These are phyloP conservation scores for Calyptomena viridis DNA, from an alignment of 2,113 vertebrate species.

Conservation along the genomic window DNA sequence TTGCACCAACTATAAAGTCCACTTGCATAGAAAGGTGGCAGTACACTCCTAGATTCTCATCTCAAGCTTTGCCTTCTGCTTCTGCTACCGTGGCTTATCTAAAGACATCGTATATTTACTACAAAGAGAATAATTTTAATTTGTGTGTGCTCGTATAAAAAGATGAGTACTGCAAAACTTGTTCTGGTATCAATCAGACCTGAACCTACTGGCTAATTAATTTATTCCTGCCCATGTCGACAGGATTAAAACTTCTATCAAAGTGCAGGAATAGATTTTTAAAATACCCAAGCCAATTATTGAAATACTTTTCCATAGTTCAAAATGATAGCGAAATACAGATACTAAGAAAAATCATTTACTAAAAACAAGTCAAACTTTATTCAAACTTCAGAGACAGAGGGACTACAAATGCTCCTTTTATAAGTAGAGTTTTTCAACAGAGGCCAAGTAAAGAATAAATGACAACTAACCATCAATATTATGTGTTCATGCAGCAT, in stretches of 20 bases:
- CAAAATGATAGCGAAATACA: background rate
- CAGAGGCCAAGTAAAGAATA: background rate
- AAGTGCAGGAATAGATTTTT: accelerated
- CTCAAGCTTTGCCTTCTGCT: background rate
- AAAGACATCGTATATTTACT: background rate
- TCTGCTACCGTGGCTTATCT: background rate
- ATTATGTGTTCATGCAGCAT: constrained; percentile 43
- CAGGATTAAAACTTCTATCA: background rate
- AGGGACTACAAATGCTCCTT: background rate
- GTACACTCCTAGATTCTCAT: background rate
- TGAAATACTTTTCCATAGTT: background rate
- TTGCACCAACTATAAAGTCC: background rate
- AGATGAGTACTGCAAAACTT: background rate
- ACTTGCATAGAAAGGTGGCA: background rate
- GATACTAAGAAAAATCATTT: background rate
- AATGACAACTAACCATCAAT: background rate
- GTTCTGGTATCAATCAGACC: background rate
- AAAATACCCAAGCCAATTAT: background rate
- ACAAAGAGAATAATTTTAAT: background rate
- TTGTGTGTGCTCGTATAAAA: background rate
- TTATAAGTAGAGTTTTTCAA: background rate
- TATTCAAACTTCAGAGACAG: background rate
- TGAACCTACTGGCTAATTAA: background rate
- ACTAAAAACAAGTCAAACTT: background rate
- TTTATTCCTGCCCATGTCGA: background rate